Conservation (phyloP, 2,888 invertebrate species). For the Leptopilina myrica region DNA sequence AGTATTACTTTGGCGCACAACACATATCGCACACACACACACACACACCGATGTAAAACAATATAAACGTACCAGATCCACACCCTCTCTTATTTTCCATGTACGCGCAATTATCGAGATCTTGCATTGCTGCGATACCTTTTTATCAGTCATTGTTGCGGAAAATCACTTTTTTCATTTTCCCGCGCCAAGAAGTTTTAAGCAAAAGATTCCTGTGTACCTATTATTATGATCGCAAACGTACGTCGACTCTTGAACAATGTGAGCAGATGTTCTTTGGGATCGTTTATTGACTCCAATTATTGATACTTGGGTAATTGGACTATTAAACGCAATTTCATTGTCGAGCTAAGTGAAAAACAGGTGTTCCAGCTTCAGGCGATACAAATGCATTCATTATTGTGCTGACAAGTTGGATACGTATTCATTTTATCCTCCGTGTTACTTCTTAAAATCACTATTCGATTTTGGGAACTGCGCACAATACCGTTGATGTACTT, state of each 20-base stretch:
- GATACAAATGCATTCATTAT: conserved; percentile 12
- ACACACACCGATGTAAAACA: neutral
- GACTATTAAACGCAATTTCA: neutral
- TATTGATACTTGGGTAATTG: conserved; percentile 21
- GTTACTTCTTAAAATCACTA: too few species aligned
- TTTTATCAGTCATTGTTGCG: conserved; percentile 57
- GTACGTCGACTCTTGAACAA: neutral
- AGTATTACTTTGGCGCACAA: conserved; percentile 39
- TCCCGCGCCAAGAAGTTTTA: too few species aligned
- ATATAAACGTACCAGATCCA: neutral
- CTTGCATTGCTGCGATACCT: conserved; percentile 48
- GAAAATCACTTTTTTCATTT: neutral
- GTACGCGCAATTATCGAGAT: conserved; percentile 69
- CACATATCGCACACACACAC: neutral
- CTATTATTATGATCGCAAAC: conserved; percentile 34
- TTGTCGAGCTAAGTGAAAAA: conserved; percentile 1
- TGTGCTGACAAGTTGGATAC: too few species aligned
- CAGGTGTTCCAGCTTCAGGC: conserved; percentile 20
- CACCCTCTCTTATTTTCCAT: conserved; percentile 59
- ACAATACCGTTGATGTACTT: too few species aligned
- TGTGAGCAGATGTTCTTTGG: conserved; percentile 13
- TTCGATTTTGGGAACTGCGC: too few species aligned
- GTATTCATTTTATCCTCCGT: too few species aligned
- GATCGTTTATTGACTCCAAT: conserved; percentile 15
- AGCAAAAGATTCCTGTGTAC: too few species aligned